A percentile compares a stretch with the other conserved stretches of the same genome.
Evolutionary conservation across 1,140 invertebrate genomes (phyloP).

Genomic region (Eurosta solidaginis): DNA sequence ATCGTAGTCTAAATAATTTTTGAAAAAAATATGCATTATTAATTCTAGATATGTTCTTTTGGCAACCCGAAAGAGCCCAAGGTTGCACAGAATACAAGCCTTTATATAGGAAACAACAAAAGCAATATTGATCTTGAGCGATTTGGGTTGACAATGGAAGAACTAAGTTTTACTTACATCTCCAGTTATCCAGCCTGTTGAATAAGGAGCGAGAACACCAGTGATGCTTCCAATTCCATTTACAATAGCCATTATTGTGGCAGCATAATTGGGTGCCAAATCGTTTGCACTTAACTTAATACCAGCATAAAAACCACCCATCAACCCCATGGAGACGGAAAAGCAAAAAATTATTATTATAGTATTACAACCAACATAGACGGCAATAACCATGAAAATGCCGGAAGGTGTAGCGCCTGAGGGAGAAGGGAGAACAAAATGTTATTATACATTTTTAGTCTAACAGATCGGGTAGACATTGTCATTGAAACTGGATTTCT

Average conservation of each 20-base stretch:
- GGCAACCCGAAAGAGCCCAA: slow-evolving; percentile 71
- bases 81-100: slow-evolving; percentile 76
- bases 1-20: slow-evolving; percentile 66
- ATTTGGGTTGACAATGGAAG: slow-evolving; percentile 67
- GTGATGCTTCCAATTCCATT: slow-evolving; percentile 83
- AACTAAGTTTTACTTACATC: slow-evolving; percentile 64
- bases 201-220: slow-evolving; percentile 77
- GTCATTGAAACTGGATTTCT: neutral
- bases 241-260: slow-evolving; percentile 80
- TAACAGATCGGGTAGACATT: neutral
- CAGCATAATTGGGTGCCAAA: slow-evolving; percentile 81
- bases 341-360: slow-evolving; percentile 69
- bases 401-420: slow-evolving; percentile 74
- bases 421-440: neutral
- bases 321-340: slow-evolving; percentile 73
- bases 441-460: neutral
- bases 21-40: neutral
- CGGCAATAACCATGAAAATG: slow-evolving; percentile 78
- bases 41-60: neutral
- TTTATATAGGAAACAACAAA: slow-evolving; percentile 84
- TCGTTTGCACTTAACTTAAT: slow-evolving; percentile 83
- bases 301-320: slow-evolving; percentile 77
- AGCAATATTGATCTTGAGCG: too few species aligned
- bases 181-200: slow-evolving; percentile 77
- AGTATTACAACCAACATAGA: slow-evolving; percentile 77